phyloP scores from a whole-genome alignment of 2,888 invertebrate genomes.

The Perithous albicinctus region DNA sequence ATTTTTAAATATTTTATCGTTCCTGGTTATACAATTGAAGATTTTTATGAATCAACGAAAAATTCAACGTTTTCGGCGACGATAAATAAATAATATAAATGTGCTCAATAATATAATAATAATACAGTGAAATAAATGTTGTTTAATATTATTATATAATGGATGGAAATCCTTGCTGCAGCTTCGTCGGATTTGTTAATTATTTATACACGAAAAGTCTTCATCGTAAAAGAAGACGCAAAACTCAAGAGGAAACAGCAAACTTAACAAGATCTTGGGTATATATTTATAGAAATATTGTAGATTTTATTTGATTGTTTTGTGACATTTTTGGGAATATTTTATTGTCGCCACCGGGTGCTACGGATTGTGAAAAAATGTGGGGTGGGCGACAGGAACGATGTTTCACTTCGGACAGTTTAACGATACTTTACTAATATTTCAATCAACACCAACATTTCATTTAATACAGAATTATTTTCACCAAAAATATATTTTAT shows the following conservation, averaged over 20 bases:
- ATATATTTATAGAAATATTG: conserved; percentile 56
- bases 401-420: neutral
- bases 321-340: neutral
- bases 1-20: conserved; percentile 11
- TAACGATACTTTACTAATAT: neutral
- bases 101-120: neutral
- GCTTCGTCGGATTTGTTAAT: conserved; percentile 73
- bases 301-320: conserved; percentile 43
- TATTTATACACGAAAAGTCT: conserved; percentile 74
- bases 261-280: conserved; percentile 74
- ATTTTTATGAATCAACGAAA: neutral
- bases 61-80: neutral
- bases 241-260: conserved; percentile 52
- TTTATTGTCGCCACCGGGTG: conserved; percentile 4
- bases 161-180: conserved; percentile 71
- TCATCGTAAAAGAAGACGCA: conserved; percentile 69
- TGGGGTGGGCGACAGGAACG: neutral
- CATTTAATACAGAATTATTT: neutral
- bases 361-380: conserved; percentile 1
- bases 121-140: neutral
- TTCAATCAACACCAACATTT: neutral
- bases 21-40: conserved; percentile 9
- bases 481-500: too few relatives aligned
- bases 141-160: conserved; percentile 54
- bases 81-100: neutral